Evolutionary conservation across 2,888 invertebrate species (phyloP), one percentile per base, ranked within the genome.

Genomic region (Blastobasis lacticolella): DNA sequence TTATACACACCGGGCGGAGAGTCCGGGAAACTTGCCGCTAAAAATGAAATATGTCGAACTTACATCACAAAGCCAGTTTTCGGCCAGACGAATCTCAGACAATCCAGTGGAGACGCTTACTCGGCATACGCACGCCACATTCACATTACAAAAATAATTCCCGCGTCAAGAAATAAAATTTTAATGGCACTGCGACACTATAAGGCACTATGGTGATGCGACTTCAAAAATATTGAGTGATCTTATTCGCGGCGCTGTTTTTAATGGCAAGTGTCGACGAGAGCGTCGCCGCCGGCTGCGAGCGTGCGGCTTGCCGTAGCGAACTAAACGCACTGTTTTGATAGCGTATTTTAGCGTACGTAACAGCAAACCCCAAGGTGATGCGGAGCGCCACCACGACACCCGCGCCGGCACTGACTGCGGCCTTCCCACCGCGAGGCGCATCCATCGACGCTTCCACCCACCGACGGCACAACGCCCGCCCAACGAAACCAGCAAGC

Each of bases 261-360:
- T 55, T 54, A 54, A 57, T 54, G 57, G 56, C 61, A 57, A 58
- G 50, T 60, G 50, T 58, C 55, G 57, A 49, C 46, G 57, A 55
- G 58, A 61, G 63, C 54, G 55, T 55, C 60, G 54, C 54, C 54
- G 56, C 67, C 56, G 61, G 54, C 54, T 54, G 56, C 67, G 58
- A 56, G 59, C 85, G 83, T 82, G 78, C 69, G 69, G 55, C 75
- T 63, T 63, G 57, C 55, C 61, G 62, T 78, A 67, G 53, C 61
- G 71, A 67, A 66, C 70, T 68, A 69, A 75, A 75, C 78, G 69
- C 74, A 87, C 87, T 87, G 87, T 86, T 87, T 84, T 83, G 82
- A 82, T 83, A 78, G 81, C 74, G 78, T 84, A 79, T 80, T 83
- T 81, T 81, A 82, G 79, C 81, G 83, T 80, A 73, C 75, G 75